Base-by-base conservation (phyloP, 1,140 invertebrate genomes). In the Drosophila miranda region DNA sequence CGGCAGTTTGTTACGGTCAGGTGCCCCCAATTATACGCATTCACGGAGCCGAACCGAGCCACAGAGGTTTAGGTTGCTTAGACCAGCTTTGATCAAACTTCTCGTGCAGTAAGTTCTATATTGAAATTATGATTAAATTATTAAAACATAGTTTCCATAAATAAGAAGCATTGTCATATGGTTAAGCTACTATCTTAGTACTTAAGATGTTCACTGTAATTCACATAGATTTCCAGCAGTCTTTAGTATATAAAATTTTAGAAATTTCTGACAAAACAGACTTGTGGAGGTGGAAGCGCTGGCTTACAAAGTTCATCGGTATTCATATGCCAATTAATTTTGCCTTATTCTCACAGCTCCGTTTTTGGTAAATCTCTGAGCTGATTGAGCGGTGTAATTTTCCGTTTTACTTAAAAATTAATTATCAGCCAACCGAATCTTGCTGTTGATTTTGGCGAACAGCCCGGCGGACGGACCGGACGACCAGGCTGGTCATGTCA, bases 401-500 rank as follows among this genome's bases (percentile, higher is more conserved):
- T 64, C 63, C 42, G 64, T 61, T 74, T 82, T 77, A 82, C 59
- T 76, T 72, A 75, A 72, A 79, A 80, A 84, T 84, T 76, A 84
- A 76, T 79, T 83, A 83, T 84, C 76, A 83, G 57, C 71, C 49
- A 43, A 51, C 49, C 54, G 71, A 44, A 67, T 56, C 69, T 64
- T 49, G 23, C 52, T 78, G 79, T 75, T 78, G 69, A 70, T 54
- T 82, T 78, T 78, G 38, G 45, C 44, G 21, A 30, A 66, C 70
- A 59, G 56, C 34, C 34, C 34, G 34, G 11, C 34, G 30, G 30
- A 9, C 38, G 45, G 38, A 9, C 38, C 42, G 38, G 45, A 26
- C 73, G 50, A 70, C 21, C 48, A 52, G 44, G 13, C 61, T 69
- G 67, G 76, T 79, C 81, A 73, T 79, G 81, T 77, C 77, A 64